Conservation (phyloP, 30 jellyfish, hydroid and myxozoan species). For the Chironex yamaguchii region DNA sequence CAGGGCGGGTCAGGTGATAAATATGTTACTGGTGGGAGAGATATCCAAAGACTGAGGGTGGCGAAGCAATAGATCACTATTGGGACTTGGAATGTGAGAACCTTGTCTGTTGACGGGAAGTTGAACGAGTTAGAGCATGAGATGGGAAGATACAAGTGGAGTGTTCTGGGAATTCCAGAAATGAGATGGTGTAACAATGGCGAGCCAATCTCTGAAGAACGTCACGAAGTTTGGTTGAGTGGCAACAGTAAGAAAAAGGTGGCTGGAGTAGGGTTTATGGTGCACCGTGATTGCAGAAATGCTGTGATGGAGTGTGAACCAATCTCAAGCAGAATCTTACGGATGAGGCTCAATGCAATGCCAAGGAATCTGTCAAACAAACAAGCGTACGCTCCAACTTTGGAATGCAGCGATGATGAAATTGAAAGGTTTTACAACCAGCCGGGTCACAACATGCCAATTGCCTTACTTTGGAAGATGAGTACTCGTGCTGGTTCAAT, state of each 20-base stretch:
- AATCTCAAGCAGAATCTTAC: slow-evolving; percentile 58
- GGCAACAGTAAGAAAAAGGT: slow-evolving; percentile 4
- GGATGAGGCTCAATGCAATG: slow-evolving; percentile 14
- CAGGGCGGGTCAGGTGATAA: slow-evolving; percentile 43
- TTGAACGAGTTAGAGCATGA: slow-evolving; percentile 19
- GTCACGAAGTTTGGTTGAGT: slow-evolving; percentile 31
- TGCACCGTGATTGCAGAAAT: slow-evolving; percentile 5
- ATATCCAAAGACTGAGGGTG: neutral
- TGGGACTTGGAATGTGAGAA: slow-evolving; percentile 42
- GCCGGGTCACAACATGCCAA: too few relatives aligned
- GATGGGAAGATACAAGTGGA: slow-evolving; percentile 17
- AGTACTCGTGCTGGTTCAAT: too few relatives aligned
- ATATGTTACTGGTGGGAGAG: slow-evolving; percentile 45
- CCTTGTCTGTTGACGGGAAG: slow-evolving; percentile 6
- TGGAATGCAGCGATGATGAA: slow-evolving; percentile 38
- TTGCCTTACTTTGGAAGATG: too few relatives aligned
- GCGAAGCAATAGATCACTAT: neutral
- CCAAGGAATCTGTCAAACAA: slow-evolving; percentile 31
- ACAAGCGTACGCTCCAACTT: slow-evolving; percentile 64
- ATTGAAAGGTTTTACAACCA: slow-evolving; percentile 32
- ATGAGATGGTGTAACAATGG: slow-evolving; percentile 34
- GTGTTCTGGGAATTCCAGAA: slow-evolving; percentile 23
- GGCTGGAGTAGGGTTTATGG: slow-evolving; percentile 52
- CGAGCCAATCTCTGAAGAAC: slow-evolving; percentile 11
- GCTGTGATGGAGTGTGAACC: slow-evolving; percentile 44